Evolutionary conservation across 2,113 vertebrate genomes (phyloP), one percentile per base, ranked within the genome.

Genomic region (Crotalus helleri): DNA sequence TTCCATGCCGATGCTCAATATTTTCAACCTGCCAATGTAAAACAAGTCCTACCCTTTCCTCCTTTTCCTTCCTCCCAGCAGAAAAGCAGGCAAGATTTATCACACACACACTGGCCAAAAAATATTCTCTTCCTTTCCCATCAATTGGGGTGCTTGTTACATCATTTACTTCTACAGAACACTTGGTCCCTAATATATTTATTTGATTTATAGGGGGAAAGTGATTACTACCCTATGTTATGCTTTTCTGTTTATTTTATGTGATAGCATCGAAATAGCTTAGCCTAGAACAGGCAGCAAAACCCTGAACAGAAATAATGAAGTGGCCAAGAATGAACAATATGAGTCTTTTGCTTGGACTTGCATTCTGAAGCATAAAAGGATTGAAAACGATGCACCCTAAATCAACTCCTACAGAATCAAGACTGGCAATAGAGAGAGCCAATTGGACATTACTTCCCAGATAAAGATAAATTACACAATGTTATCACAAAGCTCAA

Each of bases 241-340:
- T 95, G 7, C 93, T 97, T 97, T 95, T 88, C 95, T 93, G 95
- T 95, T 97, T 95, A 95, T 94, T 95, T 93, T 92, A 92, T 91
- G 93, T 95, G 95, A 96, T 95, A 94, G 91, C 3, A 91, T 96
- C 94, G 94, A 96, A 97, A 93, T 21, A 61, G 94, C 95, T 95
- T 94, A 94, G 94, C 90, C 85, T 95, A 96, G 93, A 91, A 87
- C 5, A n/a, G 49, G 10, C 33, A 91, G 57, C 39, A 49, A 57
- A 92, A 55, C 88, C 92, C 93, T 85, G 39, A 94, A 93, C 92
- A 91, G 95, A 94, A 97, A 95, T 58, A 92, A 97, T 69, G 91
- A 87, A 81, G 92, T 74, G 89, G 89, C 54, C 85, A 51, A 95
- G 33, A 88, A 81, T 44, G 90, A 91, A 86, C 94, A 92, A 96